phyloP scores from a whole-genome alignment of 2,113 vertebrate genomes.

The Dermatemys mawii region DNA sequence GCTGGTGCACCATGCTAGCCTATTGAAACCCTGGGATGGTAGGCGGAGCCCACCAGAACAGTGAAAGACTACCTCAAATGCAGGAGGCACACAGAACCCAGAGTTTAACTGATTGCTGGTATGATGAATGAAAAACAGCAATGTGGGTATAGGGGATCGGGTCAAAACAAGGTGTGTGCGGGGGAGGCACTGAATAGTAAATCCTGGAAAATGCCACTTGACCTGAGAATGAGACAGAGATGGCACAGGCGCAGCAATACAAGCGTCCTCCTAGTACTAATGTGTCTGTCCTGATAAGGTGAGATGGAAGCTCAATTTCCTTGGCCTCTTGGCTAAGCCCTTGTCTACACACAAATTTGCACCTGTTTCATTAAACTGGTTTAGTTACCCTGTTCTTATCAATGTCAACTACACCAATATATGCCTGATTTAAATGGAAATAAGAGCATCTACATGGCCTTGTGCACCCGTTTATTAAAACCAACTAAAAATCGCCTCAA shows the following conservation, averaged over 20 bases:
- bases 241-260: neutral
- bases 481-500: fast-evolving
- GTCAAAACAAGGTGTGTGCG: no score
- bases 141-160: neutral
- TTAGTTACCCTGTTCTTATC: neutral
- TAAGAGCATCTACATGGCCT: fast-evolving
- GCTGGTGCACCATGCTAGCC: neutral
- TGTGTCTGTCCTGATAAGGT: neutral
- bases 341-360: neutral
- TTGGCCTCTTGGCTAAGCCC: neutral
- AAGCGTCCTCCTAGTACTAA: neutral
- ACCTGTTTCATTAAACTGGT: neutral
- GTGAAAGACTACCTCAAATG: fast-evolving
- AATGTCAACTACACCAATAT: fast-evolving
- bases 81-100: no score
- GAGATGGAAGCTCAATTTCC: neutral
- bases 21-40: neutral
- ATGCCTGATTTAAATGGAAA: neutral
- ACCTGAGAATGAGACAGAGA: neutral
- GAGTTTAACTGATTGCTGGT: fast-evolving
- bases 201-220: neutral
- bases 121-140: fast-evolving
- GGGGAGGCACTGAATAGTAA: fast-evolving
- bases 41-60: neutral
- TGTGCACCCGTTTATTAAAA: neutral